Evolutionary conservation across 2,888 invertebrate genomes (phyloP), one percentile per base, ranked within the genome.

Genomic region (Drosophila anceps): DNA sequence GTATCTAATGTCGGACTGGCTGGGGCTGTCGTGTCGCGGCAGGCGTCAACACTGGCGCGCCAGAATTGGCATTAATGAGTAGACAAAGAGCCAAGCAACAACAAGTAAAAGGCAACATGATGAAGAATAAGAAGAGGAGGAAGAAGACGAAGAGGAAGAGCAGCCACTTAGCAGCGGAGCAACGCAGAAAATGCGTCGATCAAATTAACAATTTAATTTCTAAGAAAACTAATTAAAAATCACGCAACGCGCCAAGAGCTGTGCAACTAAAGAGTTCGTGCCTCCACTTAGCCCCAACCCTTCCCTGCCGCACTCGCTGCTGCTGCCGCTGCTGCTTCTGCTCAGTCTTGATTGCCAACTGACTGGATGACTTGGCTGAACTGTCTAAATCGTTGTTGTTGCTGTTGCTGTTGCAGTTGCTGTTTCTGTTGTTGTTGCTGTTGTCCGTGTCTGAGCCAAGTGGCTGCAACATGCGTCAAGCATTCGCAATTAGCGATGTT

Each of bases 171-270:
- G 76, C 83, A 76, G 79, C 76, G 67, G 69, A 63, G 54, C 71
- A 69, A 79, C 71, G 85, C 73, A 73, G 89, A 74, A 81, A 90
- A 82, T 83, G 87, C 84, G 86, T 90, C 90, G 90, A 83, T 81
- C 88, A 90, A 90, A 90, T 91, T 90, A 91, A 90, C 88, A 91
- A 91, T 88, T 91, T 91, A 88, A 92, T 92, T 92, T 91, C 90
- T 91, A 81, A 88, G 91, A 90, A 91, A 91, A 90, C 90, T 91
- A 91, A 91, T 92, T 91, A 91, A 91, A 91, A 90, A 91, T 81
- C 90, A 90, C 77, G 74, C 85, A 81, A 78, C 82, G 79, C 83
- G 62, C 60, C 63, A 54, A 80, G 65, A 80, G 65, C 70, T 58
- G 33, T 68, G 67, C 74, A 78, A 57, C 75, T 72, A 67, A 73